phyloP scores from a whole-genome alignment of 2,797 vertebrate genomes.

The Gallinago solitaria region DNA sequence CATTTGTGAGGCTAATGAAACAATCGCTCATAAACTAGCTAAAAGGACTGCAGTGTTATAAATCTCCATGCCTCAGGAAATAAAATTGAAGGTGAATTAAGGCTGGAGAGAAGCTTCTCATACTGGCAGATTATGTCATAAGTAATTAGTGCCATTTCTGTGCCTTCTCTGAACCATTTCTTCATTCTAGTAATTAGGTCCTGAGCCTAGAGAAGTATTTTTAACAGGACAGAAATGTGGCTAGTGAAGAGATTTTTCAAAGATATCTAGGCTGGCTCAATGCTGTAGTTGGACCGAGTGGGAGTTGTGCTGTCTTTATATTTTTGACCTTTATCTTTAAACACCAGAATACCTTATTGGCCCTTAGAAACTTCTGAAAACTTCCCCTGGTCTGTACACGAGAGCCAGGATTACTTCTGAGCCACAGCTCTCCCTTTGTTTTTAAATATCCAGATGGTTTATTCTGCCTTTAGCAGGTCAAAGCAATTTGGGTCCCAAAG shows the following conservation, averaged over 20 bases:
- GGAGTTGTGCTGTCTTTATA: not conserved
- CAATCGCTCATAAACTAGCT: not conserved
- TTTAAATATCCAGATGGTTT: not conserved
- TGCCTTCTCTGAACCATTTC: not conserved
- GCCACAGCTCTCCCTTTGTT: not conserved
- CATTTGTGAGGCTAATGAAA: not conserved
- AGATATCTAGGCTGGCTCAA: not conserved
- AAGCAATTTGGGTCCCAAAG: not conserved
- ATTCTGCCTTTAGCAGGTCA: not conserved
- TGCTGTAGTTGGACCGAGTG: not conserved
- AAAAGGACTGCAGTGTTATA: not conserved
- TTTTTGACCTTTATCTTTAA: not conserved
- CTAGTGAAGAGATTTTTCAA: not conserved
- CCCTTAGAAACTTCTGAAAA: not conserved
- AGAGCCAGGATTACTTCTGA: not conserved
- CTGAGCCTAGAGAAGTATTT: not conserved
- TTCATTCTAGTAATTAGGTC: not conserved
- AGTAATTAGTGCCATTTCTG: constrained; percentile 7
- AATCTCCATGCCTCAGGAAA: not conserved
- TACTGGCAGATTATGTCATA: not conserved
- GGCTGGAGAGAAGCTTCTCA: not conserved
- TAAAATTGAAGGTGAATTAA: not conserved
- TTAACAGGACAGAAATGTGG: not conserved
- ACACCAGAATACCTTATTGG: not conserved
- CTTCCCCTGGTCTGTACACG: not conserved